These are phyloP conservation scores for Whitmania pigra DNA, from an alignment of 1,140 invertebrate species.

Conservation along the genomic window DNA sequence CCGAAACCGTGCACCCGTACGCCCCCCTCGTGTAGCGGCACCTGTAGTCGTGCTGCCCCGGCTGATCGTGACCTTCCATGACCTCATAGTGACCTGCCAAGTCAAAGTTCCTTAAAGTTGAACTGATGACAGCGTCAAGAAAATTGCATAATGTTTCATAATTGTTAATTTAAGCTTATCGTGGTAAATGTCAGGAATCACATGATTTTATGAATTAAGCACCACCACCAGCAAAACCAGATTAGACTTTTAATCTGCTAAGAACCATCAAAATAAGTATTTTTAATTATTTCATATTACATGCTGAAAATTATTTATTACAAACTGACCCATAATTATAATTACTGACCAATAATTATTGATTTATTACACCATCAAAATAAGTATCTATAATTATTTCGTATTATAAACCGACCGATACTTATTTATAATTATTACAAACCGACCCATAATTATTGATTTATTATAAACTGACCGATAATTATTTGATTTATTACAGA, in stretches of 20 bases:
- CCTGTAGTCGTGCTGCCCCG: constrained; percentile 39
- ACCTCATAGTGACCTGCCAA: constrained; percentile 28
- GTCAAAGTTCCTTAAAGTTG: constrained; percentile 10
- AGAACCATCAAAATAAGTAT: neutral
- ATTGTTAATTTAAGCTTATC: too few relatives aligned
- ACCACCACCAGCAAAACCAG: neutral
- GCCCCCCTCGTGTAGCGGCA: constrained; percentile 38
- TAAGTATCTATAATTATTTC: neutral
- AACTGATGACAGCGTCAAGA: neutral
- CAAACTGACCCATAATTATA: neutral
- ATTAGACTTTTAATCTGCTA: too few relatives aligned
- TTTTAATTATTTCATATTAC: neutral
- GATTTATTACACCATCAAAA: neutral
- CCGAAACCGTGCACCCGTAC: constrained; percentile 38
- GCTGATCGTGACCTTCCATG: constrained; percentile 32
- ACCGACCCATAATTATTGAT: neutral
- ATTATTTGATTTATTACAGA: neutral
- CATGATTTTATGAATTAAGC: too few relatives aligned
- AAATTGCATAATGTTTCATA: neutral
- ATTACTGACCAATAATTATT: neutral
- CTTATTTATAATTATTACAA: too few relatives aligned
- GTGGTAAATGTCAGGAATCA: too few relatives aligned
- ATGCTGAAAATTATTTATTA: too few relatives aligned
- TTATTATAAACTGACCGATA: neutral
- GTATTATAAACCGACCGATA: too few relatives aligned